Evolutionary conservation across 2,797 vertebrate genomes (phyloP).

Genomic region (Poecilia gillii): DNA sequence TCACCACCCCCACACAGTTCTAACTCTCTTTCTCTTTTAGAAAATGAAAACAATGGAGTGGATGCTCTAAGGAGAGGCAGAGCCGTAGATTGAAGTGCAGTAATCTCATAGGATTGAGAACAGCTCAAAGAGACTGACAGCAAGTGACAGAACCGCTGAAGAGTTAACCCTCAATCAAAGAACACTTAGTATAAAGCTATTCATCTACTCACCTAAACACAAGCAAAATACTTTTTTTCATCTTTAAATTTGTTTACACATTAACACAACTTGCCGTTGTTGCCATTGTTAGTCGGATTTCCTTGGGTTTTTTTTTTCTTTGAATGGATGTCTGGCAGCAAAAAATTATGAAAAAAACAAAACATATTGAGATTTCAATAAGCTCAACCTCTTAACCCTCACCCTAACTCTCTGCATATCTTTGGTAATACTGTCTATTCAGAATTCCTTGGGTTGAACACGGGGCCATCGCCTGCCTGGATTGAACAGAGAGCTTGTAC

Average conservation of each 20-base stretch:
- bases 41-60: slow-evolving; percentile 65
- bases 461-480: neutral
- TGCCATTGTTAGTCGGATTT: neutral
- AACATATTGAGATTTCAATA: neutral
- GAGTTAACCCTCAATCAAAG: slow-evolving; percentile 20
- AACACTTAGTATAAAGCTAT: slow-evolving; percentile 5
- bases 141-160: slow-evolving; percentile 27
- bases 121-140: slow-evolving; percentile 46
- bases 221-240: neutral
- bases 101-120: slow-evolving; percentile 55
- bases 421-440: neutral
- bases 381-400: neutral
- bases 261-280: neutral
- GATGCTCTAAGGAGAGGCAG: slow-evolving; percentile 57
- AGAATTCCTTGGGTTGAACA: neutral
- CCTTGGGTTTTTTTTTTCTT: neutral
- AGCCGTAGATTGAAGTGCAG: slow-evolving; percentile 50
- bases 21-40: slow-evolving; percentile 55
- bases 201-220: slow-evolving; percentile 17
- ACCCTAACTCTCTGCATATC: neutral
- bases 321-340: neutral
- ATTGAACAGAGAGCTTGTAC: neutral
- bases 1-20: slow-evolving; percentile 42
- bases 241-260: neutral
- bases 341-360: neutral